A percentile compares a stretch with the other conserved stretches of the same genome.
phyloP scores from a whole-genome alignment of 2,797 vertebrate genomes.

The Parambassis ranga region DNA sequence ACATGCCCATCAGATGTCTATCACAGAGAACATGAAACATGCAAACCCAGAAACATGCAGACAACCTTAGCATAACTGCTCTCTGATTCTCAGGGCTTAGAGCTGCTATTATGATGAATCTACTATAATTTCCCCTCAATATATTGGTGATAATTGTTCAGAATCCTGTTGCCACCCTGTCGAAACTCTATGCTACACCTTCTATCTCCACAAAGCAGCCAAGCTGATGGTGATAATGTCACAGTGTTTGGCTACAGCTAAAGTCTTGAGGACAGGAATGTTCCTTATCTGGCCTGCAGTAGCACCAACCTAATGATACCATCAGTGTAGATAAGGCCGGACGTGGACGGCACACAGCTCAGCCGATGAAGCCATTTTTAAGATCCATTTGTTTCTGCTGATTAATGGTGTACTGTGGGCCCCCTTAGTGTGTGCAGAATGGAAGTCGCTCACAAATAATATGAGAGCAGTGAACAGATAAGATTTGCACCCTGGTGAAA shows the following conservation, averaged over 20 bases:
- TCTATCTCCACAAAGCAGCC: conserved; percentile 13
- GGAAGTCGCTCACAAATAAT: conserved; percentile 9
- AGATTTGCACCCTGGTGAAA: not conserved
- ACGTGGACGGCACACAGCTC: conserved; percentile 9
- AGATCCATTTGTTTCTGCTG: conserved; percentile 13
- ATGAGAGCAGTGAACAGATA: not conserved
- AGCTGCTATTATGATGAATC: not conserved
- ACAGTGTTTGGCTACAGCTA: conserved; percentile 14
- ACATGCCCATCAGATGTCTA: not conserved
- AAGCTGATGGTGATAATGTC: conserved; percentile 28
- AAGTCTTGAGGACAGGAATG: conserved; percentile 31
- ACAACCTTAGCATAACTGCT: not conserved
- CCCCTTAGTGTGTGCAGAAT: not conserved
- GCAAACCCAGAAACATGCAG: not conserved
- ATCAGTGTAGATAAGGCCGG: conserved; percentile 15
- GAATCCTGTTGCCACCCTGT: not conserved
- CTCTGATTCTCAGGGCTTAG: not conserved
- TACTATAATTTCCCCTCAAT: not conserved
- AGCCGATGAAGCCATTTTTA: conserved; percentile 43
- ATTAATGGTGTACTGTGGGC: conserved; percentile 1
- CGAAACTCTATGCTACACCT: not conserved
- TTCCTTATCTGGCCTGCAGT: conserved; percentile 27
- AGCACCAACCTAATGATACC: conserved; percentile 43
- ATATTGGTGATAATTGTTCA: conserved; percentile 3
- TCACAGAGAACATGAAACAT: not conserved